A percentile compares a stretch with the other conserved stretches of the same genome.
Evolutionary conservation across 2,797 vertebrate genomes (phyloP).

Genomic region (Cirrhinus mrigala): DNA sequence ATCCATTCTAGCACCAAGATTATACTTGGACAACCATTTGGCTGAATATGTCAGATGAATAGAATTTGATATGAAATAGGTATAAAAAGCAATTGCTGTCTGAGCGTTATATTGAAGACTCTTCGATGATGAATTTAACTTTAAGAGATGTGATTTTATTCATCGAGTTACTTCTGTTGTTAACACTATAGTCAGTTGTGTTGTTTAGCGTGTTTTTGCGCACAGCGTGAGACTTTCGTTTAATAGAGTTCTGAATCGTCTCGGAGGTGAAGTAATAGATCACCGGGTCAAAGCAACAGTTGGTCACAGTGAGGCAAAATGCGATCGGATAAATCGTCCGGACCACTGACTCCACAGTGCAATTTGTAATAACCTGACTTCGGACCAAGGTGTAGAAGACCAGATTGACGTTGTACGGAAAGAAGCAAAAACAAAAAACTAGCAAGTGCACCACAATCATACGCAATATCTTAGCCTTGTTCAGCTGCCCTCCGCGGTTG

Average conservation of each 20-base stretch:
- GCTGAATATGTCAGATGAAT: not conserved
- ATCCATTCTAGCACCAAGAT: not conserved
- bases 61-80: not conserved
- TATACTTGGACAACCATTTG: not conserved
- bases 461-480: slow-evolving; percentile 90
- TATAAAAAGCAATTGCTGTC: not conserved
- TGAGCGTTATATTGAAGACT: slow-evolving; percentile 82
- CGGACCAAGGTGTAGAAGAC: slow-evolving; percentile 94
- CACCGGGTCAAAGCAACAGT: slow-evolving; percentile 97
- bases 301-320: slow-evolving; percentile 92
- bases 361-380: slow-evolving; percentile 85
- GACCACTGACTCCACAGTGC: slow-evolving; percentile 82
- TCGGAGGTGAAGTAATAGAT: slow-evolving; percentile 98
- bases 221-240: slow-evolving; percentile 79
- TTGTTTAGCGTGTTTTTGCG: slow-evolving; percentile 74
- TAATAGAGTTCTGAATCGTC: slow-evolving; percentile 94
- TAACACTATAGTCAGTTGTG: slow-evolving; percentile 74
- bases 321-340: slow-evolving; percentile 92
- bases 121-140: slow-evolving; percentile 76
- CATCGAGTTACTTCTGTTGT: slow-evolving; percentile 73
- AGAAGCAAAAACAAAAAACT: slow-evolving; percentile 96
- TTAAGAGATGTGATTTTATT: slow-evolving; percentile 73
- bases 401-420: slow-evolving; percentile 93
- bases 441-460: slow-evolving; percentile 94
- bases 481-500: slow-evolving; percentile 84